Evolutionary conservation across 1,140 invertebrate species (phyloP).

Genomic region (Drosophila ogumai): DNA sequence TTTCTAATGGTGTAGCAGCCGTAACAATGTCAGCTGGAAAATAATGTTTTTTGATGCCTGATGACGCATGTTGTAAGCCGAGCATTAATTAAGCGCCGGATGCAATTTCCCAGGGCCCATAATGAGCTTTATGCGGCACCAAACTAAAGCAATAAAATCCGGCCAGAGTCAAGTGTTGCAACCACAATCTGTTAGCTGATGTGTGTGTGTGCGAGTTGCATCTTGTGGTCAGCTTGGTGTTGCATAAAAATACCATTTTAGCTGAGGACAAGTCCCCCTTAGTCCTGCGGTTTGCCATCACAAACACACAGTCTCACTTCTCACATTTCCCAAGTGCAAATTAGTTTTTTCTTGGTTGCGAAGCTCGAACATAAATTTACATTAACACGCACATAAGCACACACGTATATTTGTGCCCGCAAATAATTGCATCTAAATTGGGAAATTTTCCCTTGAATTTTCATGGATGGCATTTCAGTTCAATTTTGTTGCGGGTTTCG

Average conservation of each 20-base stretch:
- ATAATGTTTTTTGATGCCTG: conserved; percentile 39
- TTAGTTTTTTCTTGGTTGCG: conserved; percentile 58
- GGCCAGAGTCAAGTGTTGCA: conserved; percentile 50
- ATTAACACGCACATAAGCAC: conserved; percentile 18
- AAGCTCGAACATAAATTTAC: conserved; percentile 63
- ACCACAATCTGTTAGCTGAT: conserved; percentile 44
- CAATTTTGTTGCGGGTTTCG: conserved; percentile 55
- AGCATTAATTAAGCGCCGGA: conserved; percentile 59
- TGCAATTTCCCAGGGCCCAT: conserved; percentile 69
- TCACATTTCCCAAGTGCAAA: conserved; percentile 73
- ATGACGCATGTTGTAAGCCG: conserved; percentile 48
- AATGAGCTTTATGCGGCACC: conserved; percentile 75
- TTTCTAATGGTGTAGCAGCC: conserved; percentile 2
- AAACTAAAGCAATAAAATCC: conserved; percentile 75
- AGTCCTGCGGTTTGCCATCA: conserved; percentile 50
- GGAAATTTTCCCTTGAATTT: conserved; percentile 15
- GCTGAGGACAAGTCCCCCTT: conserved; percentile 46
- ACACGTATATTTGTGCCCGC: not conserved
- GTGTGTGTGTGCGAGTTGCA: conserved; percentile 50
- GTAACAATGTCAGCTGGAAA: conserved; percentile 41
- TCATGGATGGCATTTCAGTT: conserved; percentile 29
- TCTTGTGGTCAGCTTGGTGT: conserved; percentile 73
- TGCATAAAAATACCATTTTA: conserved; percentile 80
- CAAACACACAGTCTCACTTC: conserved; percentile 34
- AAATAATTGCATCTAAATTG: conserved; percentile 31